Evolutionary conservation across 1,140 invertebrate genomes (phyloP), one percentile per base, ranked within the genome.

Genomic region (Drosophila watanabei): DNA sequence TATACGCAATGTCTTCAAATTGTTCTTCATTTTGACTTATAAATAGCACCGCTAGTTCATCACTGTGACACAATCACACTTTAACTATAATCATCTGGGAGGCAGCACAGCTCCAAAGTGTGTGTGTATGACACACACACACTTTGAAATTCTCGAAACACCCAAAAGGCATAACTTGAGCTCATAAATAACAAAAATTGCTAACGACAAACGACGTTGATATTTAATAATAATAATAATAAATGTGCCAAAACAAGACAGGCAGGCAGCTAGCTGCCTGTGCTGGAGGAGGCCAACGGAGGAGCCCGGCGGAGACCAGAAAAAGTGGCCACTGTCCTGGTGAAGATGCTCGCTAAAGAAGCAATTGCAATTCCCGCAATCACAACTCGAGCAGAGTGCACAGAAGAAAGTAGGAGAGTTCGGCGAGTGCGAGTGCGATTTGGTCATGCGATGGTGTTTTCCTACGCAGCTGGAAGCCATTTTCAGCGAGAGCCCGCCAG

Each of bases 121-220:
- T 49, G 66, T 80, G 63, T 80, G 63, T 65, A 64, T 75, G 69
- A 66, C 70, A 69, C 72, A 75, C 75, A 79, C n/a, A n/a, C n/a
- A n/a, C n/a, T n/a, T n/a, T n/a, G n/a, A n/a, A 85, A 86, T 92
- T 90, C 87, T 92, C 68, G 64, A 77, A 88, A 91, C 91, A 92
- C 85, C 91, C 91, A 91, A 92, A 92, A 91, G 91, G 91, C 91
- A 89, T 84, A 91, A 75, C 87, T 78, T 75, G 66, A 91, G 91
- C 91, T 92, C 82, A 92, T 92, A 92, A 92, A 92, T 92, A 91
- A 92, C 80, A 88, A 91, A 84, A 91, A 91, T 91, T 91, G 86
- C 71, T 54, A 82, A 77, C 76, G 85, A 90, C 81, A 85, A 83
- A 84, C 90, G 78, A 87, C 80, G 75, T 66, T 79, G 82, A 86